Evolutionary conservation across 2,113 vertebrate species (phyloP).

Genomic region (Myocastor coypus): DNA sequence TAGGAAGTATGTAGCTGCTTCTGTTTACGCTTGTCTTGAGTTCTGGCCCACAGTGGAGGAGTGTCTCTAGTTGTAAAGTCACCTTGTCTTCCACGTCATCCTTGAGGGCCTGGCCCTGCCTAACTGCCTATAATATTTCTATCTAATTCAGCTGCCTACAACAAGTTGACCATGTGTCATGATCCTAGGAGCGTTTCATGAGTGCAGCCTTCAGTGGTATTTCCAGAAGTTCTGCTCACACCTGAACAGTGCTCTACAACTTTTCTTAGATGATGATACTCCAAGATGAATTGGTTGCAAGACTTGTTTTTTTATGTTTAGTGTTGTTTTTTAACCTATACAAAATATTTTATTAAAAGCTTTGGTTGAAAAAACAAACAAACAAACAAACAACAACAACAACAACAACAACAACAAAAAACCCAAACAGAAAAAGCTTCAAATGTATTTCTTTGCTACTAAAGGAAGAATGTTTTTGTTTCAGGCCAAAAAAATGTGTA

Average conservation of each 20-base stretch:
- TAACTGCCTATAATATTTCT: no score
- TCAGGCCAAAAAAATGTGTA: conserved; percentile 56
- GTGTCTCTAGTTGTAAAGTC: no score
- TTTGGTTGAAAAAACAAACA: no score
- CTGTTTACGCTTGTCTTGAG: no score
- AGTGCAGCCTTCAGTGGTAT: neutral
- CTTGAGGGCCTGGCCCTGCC: no score
- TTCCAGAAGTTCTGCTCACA: neutral
- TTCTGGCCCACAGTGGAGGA: no score
- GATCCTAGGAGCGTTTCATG: neutral
- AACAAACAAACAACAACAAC: no score
- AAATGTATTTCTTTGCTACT: conserved; percentile 47
- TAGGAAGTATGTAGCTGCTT: no score
- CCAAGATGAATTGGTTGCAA: conserved; percentile 21
- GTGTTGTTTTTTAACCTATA: conserved; percentile 37
- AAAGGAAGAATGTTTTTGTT: conserved; percentile 15
- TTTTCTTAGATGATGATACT: neutral
- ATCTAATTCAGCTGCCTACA: no score
- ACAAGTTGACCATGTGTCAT: neutral
- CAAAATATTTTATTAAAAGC: conserved; percentile 55
- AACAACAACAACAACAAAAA: no score
- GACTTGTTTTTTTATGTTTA: conserved; percentile 26
- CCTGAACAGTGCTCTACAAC: neutral
- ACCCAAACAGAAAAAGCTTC: no score
- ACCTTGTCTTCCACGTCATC: no score